phyloP scores from a whole-genome alignment of 2,797 vertebrate species.

The Hyperoplus immaculatus region DNA sequence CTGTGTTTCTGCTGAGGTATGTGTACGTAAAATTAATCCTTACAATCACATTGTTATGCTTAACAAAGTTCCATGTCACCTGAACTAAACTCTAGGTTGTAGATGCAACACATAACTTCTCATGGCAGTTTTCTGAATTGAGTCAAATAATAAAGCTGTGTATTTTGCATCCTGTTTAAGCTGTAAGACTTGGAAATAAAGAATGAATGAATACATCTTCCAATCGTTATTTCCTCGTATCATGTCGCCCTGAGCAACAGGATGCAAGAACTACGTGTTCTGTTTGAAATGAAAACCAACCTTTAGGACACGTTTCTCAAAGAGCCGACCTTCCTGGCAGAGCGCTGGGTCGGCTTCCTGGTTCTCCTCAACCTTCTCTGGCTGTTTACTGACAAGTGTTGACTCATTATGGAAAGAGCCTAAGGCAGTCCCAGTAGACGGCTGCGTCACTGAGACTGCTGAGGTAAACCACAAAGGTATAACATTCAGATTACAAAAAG shows the following conservation, averaged over 20 bases:
- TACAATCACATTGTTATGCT: neutral
- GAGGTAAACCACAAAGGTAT: slow-evolving; percentile 2
- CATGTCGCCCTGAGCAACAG: neutral
- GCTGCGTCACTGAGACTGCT: slow-evolving; percentile 5
- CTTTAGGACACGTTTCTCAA: slow-evolving; percentile 67
- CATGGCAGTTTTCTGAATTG: neutral
- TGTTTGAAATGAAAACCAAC: slow-evolving; percentile 57
- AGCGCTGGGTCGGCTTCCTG: slow-evolving; percentile 22
- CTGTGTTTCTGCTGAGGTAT: neutral
- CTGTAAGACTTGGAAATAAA: neutral
- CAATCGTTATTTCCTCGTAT: neutral
- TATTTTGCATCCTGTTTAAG: neutral
- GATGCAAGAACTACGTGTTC: neutral
- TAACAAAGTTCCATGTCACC: neutral
- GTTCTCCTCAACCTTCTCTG: neutral
- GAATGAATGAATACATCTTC: neutral
- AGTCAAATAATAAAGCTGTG: neutral
- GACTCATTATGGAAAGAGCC: neutral
- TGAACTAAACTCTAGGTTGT: neutral
- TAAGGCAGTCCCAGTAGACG: neutral
- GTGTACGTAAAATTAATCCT: neutral
- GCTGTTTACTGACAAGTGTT: neutral
- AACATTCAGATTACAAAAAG: neutral
- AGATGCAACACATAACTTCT: neutral
- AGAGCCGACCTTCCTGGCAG: slow-evolving; percentile 38